Conservation (phyloP, 2,888 invertebrate species). For the Drosophila percnosoma region DNA sequence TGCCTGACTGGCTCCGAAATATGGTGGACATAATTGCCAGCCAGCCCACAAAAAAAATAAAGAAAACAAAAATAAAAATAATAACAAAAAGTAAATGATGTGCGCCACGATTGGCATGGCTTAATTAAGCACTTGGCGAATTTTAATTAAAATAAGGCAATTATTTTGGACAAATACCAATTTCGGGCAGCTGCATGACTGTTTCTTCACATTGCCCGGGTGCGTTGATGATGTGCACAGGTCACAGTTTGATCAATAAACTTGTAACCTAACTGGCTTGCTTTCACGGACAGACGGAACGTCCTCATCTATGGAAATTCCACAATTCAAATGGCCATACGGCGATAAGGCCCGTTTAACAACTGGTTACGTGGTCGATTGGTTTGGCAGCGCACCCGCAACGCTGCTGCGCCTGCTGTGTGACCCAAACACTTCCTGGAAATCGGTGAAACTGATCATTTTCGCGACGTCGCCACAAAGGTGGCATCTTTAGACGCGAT, state of each 20-base stretch:
- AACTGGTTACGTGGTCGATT: conserved; percentile 67
- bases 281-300: conserved; percentile 24
- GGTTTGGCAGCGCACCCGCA: conserved; percentile 55
- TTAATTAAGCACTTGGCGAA: conserved; percentile 45
- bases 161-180: conserved; percentile 14
- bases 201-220: neutral
- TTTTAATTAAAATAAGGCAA: conserved; percentile 50
- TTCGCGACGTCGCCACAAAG: conserved; percentile 60
- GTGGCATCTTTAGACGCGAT: conserved; percentile 71
- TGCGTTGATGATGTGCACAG: conserved; percentile 50
- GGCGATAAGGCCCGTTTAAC: conserved; percentile 77
- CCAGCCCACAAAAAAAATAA: neutral
- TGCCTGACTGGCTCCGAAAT: conserved; percentile 35
- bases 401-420: conserved; percentile 23
- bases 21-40: conserved; percentile 55
- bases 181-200: conserved; percentile 18
- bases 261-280: conserved; percentile 51
- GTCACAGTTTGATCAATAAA: conserved; percentile 59
- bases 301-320: conserved; percentile 61
- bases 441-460: conserved; percentile 51
- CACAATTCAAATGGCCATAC: conserved; percentile 72
- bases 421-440: conserved; percentile 74
- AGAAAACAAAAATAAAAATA: neutral
- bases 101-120: conserved; percentile 31
- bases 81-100: conserved; percentile 14